Evolutionary conservation across 2,888 invertebrate species (phyloP), one percentile per base, ranked within the genome.

Genomic region (Cremastinae sp.): DNA sequence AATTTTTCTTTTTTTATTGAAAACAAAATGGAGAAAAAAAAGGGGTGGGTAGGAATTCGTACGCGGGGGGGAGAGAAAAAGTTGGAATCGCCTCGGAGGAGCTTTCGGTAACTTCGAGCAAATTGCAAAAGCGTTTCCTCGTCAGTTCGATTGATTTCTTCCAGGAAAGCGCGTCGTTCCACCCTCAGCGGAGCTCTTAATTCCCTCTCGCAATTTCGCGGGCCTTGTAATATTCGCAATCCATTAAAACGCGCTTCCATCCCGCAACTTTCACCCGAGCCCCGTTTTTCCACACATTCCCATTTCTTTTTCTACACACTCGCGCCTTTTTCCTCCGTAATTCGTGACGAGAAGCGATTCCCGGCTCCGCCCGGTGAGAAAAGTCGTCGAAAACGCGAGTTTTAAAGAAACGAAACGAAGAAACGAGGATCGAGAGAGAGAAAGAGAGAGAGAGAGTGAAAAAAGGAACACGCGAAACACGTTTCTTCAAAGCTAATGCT

Each of bases 61-160:
- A 77, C 72, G 79, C n/a, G n/a, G n/a, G n/a, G n/a, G n/a, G n/a
- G n/a, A n/a, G 53, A 81, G 79, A 80, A 75, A 79, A 82, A 83
- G 73, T 81, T 80, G 78, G 80, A 80, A 18, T 45, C 16, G 14
- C 54, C 54, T 49, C 16, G 47, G 61, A 38, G 68, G 49, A 22
- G 28, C 28, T 28, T 28, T 28, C 5, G 28, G 28, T 28, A 28
- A 28, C 28, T 28, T 5, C 28, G 28, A 28, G 28, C 28, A 28
- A 28, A 28, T 28, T 28, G 5, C 28, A 5, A 28, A 28, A 2
- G 28, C 28, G 28, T 28, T 28, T 28, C 28, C 28, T 5, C 28
- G 28, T 28, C 28, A 5, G 79, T 82, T 78, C 80, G 83, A 85
- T 87, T 84, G 84, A 85, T 84, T 86, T 82, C 82, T 87, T 87